These are phyloP conservation scores for Epinephelus awoara DNA, from an alignment of 2,797 vertebrate species.

Conservation along the genomic window DNA sequence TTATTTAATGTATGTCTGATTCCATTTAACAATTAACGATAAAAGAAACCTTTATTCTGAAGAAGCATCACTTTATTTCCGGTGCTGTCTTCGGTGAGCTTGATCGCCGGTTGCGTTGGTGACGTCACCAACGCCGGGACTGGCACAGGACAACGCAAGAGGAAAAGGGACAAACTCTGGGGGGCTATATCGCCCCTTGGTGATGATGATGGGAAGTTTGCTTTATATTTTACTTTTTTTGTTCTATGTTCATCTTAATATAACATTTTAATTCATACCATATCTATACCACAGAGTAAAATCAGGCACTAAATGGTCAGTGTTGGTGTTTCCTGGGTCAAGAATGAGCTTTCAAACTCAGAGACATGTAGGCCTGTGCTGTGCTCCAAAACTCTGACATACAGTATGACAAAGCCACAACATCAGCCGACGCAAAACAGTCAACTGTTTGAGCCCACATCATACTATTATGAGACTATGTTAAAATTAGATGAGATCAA, in stretches of 20 bases:
- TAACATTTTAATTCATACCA: background rate
- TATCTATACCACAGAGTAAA: background rate
- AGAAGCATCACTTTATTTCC: conserved; percentile 2
- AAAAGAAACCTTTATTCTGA: conserved; percentile 30
- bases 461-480: background rate
- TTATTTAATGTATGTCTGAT: too few relatives aligned
- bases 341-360: background rate
- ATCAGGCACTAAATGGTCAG: background rate
- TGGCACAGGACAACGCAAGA: conserved; percentile 61
- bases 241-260: accelerated
- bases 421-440: background rate
- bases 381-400: background rate
- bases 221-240: background rate
- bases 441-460: background rate
- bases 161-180: conserved; percentile 45
- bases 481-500: background rate
- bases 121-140: conserved; percentile 82
- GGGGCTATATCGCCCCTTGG: conserved; percentile 48
- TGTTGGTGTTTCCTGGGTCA: background rate
- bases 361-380: background rate
- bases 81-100: background rate
- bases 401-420: background rate
- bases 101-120: conserved; percentile 61
- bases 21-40: too few relatives aligned
- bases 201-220: conserved; percentile 29